Evolutionary conservation across 2,888 invertebrate species (phyloP), one percentile per base, ranked within the genome.

Genomic region (Plebejus melissa): DNA sequence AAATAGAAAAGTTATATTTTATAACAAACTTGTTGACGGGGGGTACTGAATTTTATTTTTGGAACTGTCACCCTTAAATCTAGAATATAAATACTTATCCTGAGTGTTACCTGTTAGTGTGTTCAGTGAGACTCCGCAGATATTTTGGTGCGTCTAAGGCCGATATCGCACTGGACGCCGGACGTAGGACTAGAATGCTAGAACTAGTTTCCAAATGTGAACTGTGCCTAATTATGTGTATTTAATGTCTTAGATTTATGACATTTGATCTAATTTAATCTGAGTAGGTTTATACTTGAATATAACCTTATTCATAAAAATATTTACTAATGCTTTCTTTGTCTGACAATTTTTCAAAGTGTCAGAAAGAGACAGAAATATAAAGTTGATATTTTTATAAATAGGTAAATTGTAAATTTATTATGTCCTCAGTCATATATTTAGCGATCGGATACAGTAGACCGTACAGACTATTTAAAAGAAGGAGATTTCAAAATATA

Each of bases 221-320:
- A 90, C 90, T 86, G 93, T 93, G 93, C 93, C 93, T 93, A 88
- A 88, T 84, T 87, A 88, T 80, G 85, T 79, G 81, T 83, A 80
- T 80, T 80, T 77, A 82, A 82, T 82, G 78, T 76, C 72, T 78
- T 76, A 79, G 76, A 76, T 74, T 77, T 74, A 71, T 46, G 74
- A 70, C 11, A 60, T 76, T 74, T 72, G 71, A 75, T 22, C 41
- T 70, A 38, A 60, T 70, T 22, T 70, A 3, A 70, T 70, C 38
- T 22, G n/a, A n/a, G 36, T 69, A 69, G 32, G 22, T 69, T 69
- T 70, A 41, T 70, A 70, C 70, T 70, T 70, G 41, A 36, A 65
- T 32, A 11, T 32, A 28, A 11, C 13, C 28, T 32, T 22, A 22
- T 7, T 58, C 22, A 7, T 58, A 65, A 65, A 65, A 65, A 65